Evolutionary conservation across 2,888 invertebrate genomes (phyloP), one percentile per base, ranked within the genome.

Genomic region (Microplitis deprimator): DNA sequence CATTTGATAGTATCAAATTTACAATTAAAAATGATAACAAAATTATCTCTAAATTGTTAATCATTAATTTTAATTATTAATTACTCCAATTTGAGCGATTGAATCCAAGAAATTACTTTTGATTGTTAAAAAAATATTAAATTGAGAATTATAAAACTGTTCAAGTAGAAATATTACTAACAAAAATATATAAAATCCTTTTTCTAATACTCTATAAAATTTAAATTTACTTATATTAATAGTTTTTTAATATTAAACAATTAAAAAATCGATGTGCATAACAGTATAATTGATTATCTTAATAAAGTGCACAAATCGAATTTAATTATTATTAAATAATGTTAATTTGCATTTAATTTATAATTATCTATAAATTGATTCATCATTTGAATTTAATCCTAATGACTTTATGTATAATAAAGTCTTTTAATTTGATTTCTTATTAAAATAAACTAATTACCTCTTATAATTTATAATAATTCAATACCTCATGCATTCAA

Each of bases 111-210:
- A 50, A 50, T 10, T 50, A 50, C 50, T 50, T 6, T 50, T 50
- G 13, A 50, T 50, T 50, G 13, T 16, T 62, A 62, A 62, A 62
- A 17, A 20, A 62, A 62, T 62, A 62, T 16, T 20, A 62, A 16
- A 20, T 62, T 62, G 20, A 17, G 10, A 62, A 62, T 16, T 62
- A 17, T 62, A 16, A 62, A 62, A 62, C 20, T 8, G 62, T 20
- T 62, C 50, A 62, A 62, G 62, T 62, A 62, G 62, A 62, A 81
- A 81, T 40, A 79, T 79, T 16, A n/a, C 78, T 84, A 83, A 74
- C 81, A 83, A 83, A 82, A 82, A 73, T 73, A 17, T 60, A 73
- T 78, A 77, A 29, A 64, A 74, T 77, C 69, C 16, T 76, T 41
- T 39, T 65, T 61, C 50, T 65, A 68, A 67, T 68, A 38, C 8